Conservation (phyloP, 1,140 invertebrate genomes). For the Centruroides sculpturatus region DNA sequence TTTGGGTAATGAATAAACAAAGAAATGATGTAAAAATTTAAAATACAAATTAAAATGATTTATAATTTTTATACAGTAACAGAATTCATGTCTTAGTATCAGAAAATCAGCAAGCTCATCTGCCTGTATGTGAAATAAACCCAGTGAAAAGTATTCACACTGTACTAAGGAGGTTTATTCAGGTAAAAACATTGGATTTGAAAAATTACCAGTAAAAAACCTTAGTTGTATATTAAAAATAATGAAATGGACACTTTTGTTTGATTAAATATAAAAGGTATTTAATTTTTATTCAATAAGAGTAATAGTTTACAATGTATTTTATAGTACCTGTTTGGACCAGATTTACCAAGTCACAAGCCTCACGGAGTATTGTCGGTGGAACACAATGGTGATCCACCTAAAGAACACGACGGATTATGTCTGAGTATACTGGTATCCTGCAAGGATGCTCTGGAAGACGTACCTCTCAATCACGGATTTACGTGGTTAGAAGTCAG, state of each 20-base stretch:
- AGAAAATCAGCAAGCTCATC: slow-evolving; percentile 61
- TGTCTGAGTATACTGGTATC: slow-evolving; percentile 72
- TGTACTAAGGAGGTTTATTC: slow-evolving; percentile 75
- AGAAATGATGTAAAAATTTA: no score
- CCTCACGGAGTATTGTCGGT: slow-evolving; percentile 43
- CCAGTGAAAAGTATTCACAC: slow-evolving; percentile 70
- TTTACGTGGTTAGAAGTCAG: slow-evolving; percentile 73
- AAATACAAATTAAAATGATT: no score
- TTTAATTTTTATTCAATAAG: background rate
- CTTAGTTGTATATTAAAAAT: background rate
- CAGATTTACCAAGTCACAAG: slow-evolving; percentile 64
- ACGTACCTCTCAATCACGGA: slow-evolving; percentile 58
- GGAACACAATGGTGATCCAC: slow-evolving; percentile 31
- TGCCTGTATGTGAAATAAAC: slow-evolving; percentile 76
- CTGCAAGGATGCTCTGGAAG: slow-evolving; percentile 65
- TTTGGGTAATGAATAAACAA: no score
- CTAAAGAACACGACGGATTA: slow-evolving; percentile 50
- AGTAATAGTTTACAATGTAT: background rate
- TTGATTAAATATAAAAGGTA: no score
- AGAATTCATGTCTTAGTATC: slow-evolving; percentile 64
- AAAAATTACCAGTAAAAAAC: background rate
- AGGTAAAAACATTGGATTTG: slow-evolving; percentile 33
- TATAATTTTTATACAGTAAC: slow-evolving; percentile 38
- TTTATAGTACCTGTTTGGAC: slow-evolving; percentile 64
- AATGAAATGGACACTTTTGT: background rate